Evolutionary conservation across 2,888 invertebrate genomes (phyloP).

Genomic region (Tetrapedia diversipes): DNA sequence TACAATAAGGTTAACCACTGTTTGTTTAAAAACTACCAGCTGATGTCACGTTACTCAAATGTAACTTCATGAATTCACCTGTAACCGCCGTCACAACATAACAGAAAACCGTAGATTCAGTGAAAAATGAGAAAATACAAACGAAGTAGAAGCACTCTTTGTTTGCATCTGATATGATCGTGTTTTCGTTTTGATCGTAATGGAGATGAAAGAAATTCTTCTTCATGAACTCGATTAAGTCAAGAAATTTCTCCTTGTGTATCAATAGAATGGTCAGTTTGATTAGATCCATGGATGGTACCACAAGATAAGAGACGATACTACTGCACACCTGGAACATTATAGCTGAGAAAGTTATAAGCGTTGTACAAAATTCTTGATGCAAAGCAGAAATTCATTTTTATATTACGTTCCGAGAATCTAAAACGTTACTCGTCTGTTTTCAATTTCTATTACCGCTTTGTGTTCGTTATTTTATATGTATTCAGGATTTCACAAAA

Average conservation of each 20-base stretch:
- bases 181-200: conserved; percentile 33
- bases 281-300: conserved; percentile 50
- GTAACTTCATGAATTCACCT: conserved; percentile 16
- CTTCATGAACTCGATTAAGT: conserved; percentile 44
- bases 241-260: conserved; percentile 52
- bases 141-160: conserved; percentile 32
- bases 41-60: too few relatives aligned
- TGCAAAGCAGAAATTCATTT: too few relatives aligned
- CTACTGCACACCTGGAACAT: conserved; percentile 35
- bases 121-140: conserved; percentile 33
- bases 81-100: conserved; percentile 34
- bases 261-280: conserved; percentile 59
- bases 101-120: conserved; percentile 18
- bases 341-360: background rate
- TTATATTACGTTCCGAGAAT: too few relatives aligned
- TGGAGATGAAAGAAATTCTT: conserved; percentile 42
- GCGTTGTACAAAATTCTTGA: too few relatives aligned
- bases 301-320: conserved; percentile 52
- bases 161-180: conserved; percentile 11
- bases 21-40: too few relatives aligned
- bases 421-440: too few relatives aligned
- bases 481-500: too few relatives aligned
- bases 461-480: too few relatives aligned
- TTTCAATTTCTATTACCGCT: too few relatives aligned
- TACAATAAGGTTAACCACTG: too few relatives aligned